A percentile compares a stretch with the other conserved stretches of the same genome.
These are phyloP conservation scores for Ia io DNA, from an alignment of 2,113 vertebrate genomes.

Conservation along the genomic window DNA sequence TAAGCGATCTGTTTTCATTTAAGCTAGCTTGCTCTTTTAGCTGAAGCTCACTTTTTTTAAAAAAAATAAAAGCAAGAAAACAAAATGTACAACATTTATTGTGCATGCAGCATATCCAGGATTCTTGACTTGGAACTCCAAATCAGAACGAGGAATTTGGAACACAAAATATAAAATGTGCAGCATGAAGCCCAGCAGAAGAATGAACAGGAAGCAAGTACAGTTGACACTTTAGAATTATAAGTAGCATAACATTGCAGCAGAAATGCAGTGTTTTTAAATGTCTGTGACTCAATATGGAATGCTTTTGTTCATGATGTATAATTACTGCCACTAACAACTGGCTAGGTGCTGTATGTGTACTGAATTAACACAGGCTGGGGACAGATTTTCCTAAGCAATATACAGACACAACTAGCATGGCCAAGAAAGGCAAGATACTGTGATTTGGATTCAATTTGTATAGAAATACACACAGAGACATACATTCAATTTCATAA, in stretches of 20 bases:
- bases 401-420: slow-evolving; percentile 38
- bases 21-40: slow-evolving; percentile 71
- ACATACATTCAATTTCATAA: neutral
- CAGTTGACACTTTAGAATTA: slow-evolving; percentile 75
- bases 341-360: slow-evolving; percentile 39
- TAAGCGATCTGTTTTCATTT: slow-evolving; percentile 37
- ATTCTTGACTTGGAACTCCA: slow-evolving; percentile 74
- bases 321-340: slow-evolving; percentile 52
- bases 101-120: slow-evolving; percentile 34
- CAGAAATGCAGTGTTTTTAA: slow-evolving; percentile 58
- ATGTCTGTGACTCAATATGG: slow-evolving; percentile 50
- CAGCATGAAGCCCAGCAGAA: slow-evolving; percentile 59
- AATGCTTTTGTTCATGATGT: slow-evolving; percentile 64
- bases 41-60: slow-evolving; percentile 27
- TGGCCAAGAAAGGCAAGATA: neutral
- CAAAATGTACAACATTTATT: slow-evolving; percentile 63
- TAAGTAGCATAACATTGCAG: slow-evolving; percentile 63
- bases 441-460: neutral
- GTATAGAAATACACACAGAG: neutral
- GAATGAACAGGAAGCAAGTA: slow-evolving; percentile 66
- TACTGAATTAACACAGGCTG: neutral
- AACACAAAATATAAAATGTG: slow-evolving; percentile 70
- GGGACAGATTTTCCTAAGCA: slow-evolving; percentile 16
- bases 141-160: slow-evolving; percentile 67
- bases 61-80: slow-evolving; percentile 21